These are phyloP conservation scores for Zaprionus davidi DNA, from an alignment of 1,140 invertebrate genomes.

Conservation along the genomic window DNA sequence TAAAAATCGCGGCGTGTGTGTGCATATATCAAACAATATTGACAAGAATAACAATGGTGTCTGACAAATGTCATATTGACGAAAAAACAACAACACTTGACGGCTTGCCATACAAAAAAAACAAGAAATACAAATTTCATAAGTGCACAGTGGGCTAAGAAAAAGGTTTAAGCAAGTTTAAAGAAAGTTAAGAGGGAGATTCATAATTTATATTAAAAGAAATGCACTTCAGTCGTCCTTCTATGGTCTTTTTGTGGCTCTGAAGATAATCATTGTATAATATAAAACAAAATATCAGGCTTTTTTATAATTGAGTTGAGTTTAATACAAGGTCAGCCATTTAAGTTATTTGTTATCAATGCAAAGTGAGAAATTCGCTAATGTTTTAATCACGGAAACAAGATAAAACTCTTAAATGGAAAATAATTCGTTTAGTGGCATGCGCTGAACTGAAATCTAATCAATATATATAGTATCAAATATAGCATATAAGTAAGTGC, in stretches of 20 bases:
- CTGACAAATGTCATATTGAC: constrained; percentile 22
- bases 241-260: too few species aligned
- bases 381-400: neutral
- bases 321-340: neutral
- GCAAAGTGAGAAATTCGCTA: neutral
- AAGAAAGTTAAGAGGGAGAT: too few species aligned
- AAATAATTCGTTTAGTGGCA: neutral
- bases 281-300: neutral
- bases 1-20: constrained; percentile 69
- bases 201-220: too few species aligned
- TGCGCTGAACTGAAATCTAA: neutral
- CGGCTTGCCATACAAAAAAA: constrained; percentile 51
- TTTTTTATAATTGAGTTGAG: neutral
- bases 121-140: constrained; percentile 43
- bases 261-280: too few species aligned
- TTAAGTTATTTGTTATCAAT: neutral
- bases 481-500: neutral
- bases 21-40: constrained; percentile 68
- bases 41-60: constrained; percentile 24
- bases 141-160: constrained; percentile 56
- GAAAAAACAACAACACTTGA: constrained; percentile 54
- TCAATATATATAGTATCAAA: neutral
- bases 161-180: neutral
- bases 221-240: too few species aligned
- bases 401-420: neutral